Base-by-base conservation (phyloP, 2,888 invertebrate genomes). In the Melipona beecheii region DNA sequence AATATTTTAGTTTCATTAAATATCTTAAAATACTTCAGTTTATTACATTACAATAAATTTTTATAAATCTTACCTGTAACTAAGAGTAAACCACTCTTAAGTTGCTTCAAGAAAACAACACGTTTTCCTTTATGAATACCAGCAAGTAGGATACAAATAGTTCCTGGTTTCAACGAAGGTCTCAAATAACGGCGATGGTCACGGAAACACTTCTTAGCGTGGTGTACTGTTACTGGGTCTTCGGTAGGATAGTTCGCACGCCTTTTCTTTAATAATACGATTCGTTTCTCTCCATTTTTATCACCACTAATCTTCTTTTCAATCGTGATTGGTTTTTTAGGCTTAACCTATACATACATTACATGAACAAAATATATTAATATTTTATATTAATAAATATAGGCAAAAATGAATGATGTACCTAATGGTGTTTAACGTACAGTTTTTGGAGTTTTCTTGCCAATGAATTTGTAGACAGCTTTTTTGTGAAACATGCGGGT, bases 91-190 rank as follows among this genome's bases (percentile, higher is more conserved):
- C 99, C 99, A 91, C 98, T 98, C 82, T 96, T 95, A 86, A 99
- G 95, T 77, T 95, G 95, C 94, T 98, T 99, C 60, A 99, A 95
- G 90, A 99, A 97, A 85, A 99, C 97, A 43, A 99, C 99, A 68
- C 99, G 97, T 96, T 99, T 99, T 94, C 99, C 99, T 93, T 99
- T 98, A 94, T 99, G 99, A 84, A 97, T 96, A 82, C 99, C 99
- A 89, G 99, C 99, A 87, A 99, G 96, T 86, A 99, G 95, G 93
- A 99, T 99, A 90, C 98, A 96, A 72, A 99, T 96, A 1, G 98
- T 98, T 90, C 99, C 99, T 2, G 98, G 98, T 6, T 96, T 97
- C 89, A 99, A 96, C 90, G 96, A 96, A 69, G 96, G 95, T 83
- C 99, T 96, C 62, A 97, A 95, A 90, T 96, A 95, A 82, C 98